These are phyloP conservation scores for Seriola aureovittata DNA, from an alignment of 2,113 vertebrate genomes.

Conservation along the genomic window DNA sequence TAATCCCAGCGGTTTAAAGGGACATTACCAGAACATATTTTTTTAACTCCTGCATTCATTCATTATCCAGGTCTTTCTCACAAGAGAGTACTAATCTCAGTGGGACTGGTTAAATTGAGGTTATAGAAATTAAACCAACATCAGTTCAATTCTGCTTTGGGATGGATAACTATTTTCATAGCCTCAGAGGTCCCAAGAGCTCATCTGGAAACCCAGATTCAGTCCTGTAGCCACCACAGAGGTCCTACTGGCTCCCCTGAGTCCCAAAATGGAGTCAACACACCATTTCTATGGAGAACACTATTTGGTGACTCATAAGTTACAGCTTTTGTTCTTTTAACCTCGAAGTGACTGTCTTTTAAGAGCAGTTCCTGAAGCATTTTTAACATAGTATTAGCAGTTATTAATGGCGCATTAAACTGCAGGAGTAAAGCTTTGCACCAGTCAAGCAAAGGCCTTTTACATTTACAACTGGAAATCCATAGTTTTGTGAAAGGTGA, in stretches of 20 bases:
- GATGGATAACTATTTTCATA: slow-evolving; percentile 36
- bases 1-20: neutral
- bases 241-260: slow-evolving; percentile 29
- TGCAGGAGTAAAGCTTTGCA: neutral
- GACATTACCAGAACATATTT: neutral
- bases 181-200: slow-evolving; percentile 32
- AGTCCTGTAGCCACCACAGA: slow-evolving; percentile 23
- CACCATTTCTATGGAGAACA: slow-evolving; percentile 22
- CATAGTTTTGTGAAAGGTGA: no score
- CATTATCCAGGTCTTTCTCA: neutral
- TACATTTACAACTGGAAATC: no score
- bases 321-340: slow-evolving; percentile 26
- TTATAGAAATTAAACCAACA: slow-evolving; percentile 39
- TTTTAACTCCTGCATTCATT: neutral
- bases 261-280: slow-evolving; percentile 29
- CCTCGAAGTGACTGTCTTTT: slow-evolving; percentile 7
- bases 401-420: neutral
- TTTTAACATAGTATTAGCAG: neutral
- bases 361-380: slow-evolving; percentile 3
- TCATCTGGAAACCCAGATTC: slow-evolving; percentile 45
- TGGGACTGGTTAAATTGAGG: slow-evolving; percentile 11
- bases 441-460: neutral
- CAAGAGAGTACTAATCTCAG: slow-evolving; percentile 1
- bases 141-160: slow-evolving; percentile 22
- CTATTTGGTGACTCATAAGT: slow-evolving; percentile 10